Evolutionary conservation across 2,113 vertebrate species (phyloP).

Genomic region (Anoplopoma fimbria): DNA sequence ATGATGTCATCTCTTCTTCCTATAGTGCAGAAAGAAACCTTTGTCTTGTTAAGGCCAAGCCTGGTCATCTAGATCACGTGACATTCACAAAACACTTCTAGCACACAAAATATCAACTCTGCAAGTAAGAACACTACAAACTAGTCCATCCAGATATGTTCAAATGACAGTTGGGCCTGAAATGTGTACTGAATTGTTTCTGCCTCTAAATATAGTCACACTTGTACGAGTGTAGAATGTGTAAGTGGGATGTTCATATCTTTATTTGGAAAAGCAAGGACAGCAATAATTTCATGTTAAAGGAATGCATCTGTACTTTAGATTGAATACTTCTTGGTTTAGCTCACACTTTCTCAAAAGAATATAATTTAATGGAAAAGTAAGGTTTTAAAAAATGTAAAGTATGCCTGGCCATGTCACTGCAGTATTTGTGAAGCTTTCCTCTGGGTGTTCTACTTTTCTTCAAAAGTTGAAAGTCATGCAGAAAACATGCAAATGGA

Average conservation of each 20-base stretch:
- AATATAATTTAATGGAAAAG: not conserved
- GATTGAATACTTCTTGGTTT: not conserved
- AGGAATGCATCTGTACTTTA: not conserved
- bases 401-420: not conserved
- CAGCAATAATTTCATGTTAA: not conserved
- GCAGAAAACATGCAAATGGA: not conserved
- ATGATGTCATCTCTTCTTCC: slow-evolving; percentile 85
- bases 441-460: slow-evolving; percentile 4
- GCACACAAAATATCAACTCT: slow-evolving; percentile 59
- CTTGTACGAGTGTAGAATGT: not conserved
- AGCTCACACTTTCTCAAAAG: not conserved
- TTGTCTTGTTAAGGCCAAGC: slow-evolving; percentile 75
- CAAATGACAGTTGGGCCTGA: slow-evolving; percentile 5
- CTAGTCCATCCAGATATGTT: slow-evolving; percentile 22
- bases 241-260: not conserved
- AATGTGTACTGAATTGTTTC: not conserved
- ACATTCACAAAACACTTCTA: slow-evolving; percentile 69
- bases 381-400: not conserved
- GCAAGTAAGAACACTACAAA: slow-evolving; percentile 32
- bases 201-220: slow-evolving; percentile 6
- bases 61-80: slow-evolving; percentile 70
- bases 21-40: slow-evolving; percentile 81
- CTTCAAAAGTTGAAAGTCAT: not conserved
- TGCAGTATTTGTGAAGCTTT: not conserved
- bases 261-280: not conserved